Evolutionary conservation across 2,797 vertebrate genomes (phyloP).

Genomic region (Toxotes lorentzi): DNA sequence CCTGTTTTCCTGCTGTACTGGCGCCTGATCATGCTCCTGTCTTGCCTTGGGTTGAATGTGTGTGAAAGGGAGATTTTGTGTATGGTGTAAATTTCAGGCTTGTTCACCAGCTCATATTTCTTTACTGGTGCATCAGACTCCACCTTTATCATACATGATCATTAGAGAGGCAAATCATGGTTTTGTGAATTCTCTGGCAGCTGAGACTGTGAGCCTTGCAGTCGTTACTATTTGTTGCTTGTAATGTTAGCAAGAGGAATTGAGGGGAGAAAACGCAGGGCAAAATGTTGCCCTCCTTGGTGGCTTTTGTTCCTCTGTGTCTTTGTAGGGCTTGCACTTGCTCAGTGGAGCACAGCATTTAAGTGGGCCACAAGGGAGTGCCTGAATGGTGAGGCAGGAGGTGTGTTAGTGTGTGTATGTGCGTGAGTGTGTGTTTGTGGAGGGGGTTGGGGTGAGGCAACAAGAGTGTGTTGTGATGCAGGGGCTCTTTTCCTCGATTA

Average conservation of each 20-base stretch:
- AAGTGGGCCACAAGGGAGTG: constrained; percentile 89
- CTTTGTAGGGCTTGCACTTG: constrained; percentile 85
- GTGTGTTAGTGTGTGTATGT: constrained; percentile 63
- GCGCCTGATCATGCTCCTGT: constrained; percentile 29
- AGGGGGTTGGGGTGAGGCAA: constrained; percentile 75
- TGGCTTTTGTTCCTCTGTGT: constrained; percentile 86
- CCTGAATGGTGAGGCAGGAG: constrained; percentile 81
- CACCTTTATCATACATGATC: constrained; percentile 38
- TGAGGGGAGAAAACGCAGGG: constrained; percentile 60
- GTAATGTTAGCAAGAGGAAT: constrained; percentile 57
- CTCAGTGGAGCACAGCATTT: constrained; percentile 85
- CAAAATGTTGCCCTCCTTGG: constrained; percentile 81
- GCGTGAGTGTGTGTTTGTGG: constrained; percentile 43
- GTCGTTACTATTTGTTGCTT: constrained; percentile 40
- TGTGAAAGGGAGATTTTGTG: constrained; percentile 19
- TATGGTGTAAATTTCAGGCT: constrained; percentile 33
- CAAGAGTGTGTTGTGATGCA: constrained; percentile 74
- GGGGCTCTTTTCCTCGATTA: constrained; percentile 83
- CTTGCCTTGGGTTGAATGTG: constrained; percentile 21
- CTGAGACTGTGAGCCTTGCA: constrained; percentile 25
- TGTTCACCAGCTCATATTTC: constrained; percentile 32
- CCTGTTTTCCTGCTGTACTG: constrained; percentile 39
- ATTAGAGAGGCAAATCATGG: constrained; percentile 39
- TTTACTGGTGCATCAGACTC: constrained; percentile 23
- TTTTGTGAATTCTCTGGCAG: constrained; percentile 26